Base-by-base conservation (phyloP, 2,888 invertebrate genomes). In the Drosophila fungiperda region DNA sequence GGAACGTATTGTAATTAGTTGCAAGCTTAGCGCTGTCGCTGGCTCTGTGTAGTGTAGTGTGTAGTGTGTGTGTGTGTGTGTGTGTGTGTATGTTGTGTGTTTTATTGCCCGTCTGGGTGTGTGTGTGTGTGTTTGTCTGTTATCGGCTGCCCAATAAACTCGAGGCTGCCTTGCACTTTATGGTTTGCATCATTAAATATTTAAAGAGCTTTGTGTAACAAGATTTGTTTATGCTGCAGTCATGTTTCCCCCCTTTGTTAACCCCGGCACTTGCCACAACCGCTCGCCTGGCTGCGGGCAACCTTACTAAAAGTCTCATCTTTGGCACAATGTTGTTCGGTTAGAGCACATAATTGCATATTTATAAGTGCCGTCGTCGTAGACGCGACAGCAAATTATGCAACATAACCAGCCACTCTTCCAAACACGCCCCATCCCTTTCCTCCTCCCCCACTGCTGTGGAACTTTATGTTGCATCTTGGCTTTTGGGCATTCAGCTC, bases 131-230 rank as follows among this genome's bases (percentile, higher is more conserved):
- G n/a, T 36, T 45, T 71, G 59, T 61, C 42, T 72, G 55, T 58
- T 78, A 78, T 78, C 77, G 79, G 59, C 66, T 68, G 61, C 69
- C 83, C 79, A 83, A 86, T 87, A 87, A 86, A 83, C 82, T 83
- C 74, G 70, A 67, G 59, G 50, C 78, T 55, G 70, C 53, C 74
- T 75, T 78, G 72, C 86, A 82, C 73, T 85, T 83, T 83, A 83
- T 80, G 80, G 72, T 67, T 55, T 65, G 71, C 84, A 78, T 80
- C 83, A 87, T 86, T 83, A 87, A 86, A 87, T 86, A 86, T 87
- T 86, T 87, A 87, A 87, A 85, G 74, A 80, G 83, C 78, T 85
- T 86, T 86, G 82, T 83, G 76, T 78, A 76, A 83, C 87, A 82
- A 75, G 83, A 87, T 86, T 87, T 85, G 86, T 82, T 83, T 82